Evolutionary conservation across 2,888 invertebrate genomes (phyloP), one percentile per base, ranked within the genome.

Genomic region (Cacoxenus indagator): DNA sequence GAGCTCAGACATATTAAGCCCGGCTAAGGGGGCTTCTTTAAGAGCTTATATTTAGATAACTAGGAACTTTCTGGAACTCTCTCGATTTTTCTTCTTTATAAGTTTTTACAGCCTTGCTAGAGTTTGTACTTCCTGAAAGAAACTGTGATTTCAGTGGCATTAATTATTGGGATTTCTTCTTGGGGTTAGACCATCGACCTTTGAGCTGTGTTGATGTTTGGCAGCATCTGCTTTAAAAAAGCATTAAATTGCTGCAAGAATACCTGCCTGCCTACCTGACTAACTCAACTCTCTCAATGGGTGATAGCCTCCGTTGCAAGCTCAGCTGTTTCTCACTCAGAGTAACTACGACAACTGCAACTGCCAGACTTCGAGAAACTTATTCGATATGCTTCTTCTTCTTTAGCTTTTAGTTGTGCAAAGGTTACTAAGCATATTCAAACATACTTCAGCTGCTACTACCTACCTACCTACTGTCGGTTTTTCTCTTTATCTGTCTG

Each of bases 321-420:
- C 37, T 37, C 14, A 14, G 14, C 14, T 37, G 37, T 37, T 24
- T 6, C 24, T 11, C 4, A n/a, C n/a, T n/a, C n/a, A n/a, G n/a
- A 37, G 37, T 37, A 37, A 11, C 37, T 37, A 37, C 17, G 4
- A 6, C n/a, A 6, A 14, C n/a, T 17, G 9, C 59, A 29, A 19
- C 4, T 27, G 9, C 29, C 4, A 27, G n/a, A 27, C 57, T 29
- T 51, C 17, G 19, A 51, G 48, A 19, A 19, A 4, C 2, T 51
- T 51, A 51, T 51, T 19, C 8, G 48, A 9, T 51, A 19, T 19
- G 48, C 48, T 37, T 37, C 37, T 37, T 57, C 27, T 57, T 3
- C 45, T 62, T 45, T 26, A 29, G 45, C 61, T 43, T 62, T 61
- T 61, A 43, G 61, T 61, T 43, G 43, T 61, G 61, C 61, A 61